These are phyloP conservation scores for Nymphalis polychloros DNA, from an alignment of 2,888 invertebrate species.

Conservation along the genomic window DNA sequence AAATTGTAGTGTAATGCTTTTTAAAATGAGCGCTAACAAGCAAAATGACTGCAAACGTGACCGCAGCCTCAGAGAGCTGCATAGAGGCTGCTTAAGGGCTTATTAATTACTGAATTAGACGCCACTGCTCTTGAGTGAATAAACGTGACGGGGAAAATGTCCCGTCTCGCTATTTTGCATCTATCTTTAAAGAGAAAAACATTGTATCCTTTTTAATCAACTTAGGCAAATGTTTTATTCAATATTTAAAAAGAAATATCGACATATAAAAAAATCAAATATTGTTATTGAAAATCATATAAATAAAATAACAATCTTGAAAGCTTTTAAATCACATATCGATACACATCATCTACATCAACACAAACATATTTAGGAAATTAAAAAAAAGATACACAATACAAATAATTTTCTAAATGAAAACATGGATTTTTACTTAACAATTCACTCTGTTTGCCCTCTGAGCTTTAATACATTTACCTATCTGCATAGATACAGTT, in stretches of 20 bases:
- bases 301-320: constrained; percentile 1
- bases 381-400: constrained; percentile 18
- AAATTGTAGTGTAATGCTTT: constrained; percentile 18
- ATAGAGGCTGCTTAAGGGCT: constrained; percentile 31
- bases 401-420: constrained; percentile 41
- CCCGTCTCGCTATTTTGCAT: constrained; percentile 4
- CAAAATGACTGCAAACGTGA: constrained; percentile 33
- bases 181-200: not conserved
- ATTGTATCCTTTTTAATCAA: not conserved
- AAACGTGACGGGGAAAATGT: constrained; percentile 10
- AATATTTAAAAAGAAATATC: too few relatives aligned
- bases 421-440: constrained; percentile 49
- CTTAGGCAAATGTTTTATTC: too few relatives aligned
- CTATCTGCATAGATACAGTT: constrained; percentile 45
- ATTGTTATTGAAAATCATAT: not conserved
- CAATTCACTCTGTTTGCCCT: constrained; percentile 67
- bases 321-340: constrained; percentile 10
- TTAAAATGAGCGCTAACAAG: constrained; percentile 33
- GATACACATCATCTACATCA: constrained; percentile 4
- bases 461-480: constrained; percentile 72
- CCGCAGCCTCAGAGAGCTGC: constrained; percentile 31
- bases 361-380: constrained; percentile 12
- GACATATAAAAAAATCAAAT: not conserved
- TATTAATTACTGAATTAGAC: constrained; percentile 36
- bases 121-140: constrained; percentile 25